These are phyloP conservation scores for Malurus cyaneus DNA, from an alignment of 2,113 vertebrate species.

Conservation along the genomic window DNA sequence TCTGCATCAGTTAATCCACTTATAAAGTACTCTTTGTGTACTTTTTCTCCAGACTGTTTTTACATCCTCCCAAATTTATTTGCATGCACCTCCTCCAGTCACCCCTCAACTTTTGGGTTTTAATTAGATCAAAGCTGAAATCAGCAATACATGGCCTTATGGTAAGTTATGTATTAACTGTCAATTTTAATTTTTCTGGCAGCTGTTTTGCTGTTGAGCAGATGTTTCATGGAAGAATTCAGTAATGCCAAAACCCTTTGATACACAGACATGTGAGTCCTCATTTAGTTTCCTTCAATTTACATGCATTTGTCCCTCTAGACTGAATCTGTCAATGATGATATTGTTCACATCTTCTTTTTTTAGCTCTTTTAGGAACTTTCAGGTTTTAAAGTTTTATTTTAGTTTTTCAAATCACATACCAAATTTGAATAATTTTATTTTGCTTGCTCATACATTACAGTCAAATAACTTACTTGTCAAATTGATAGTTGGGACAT, in stretches of 20 bases:
- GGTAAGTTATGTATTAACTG: background rate
- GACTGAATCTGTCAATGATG: background rate
- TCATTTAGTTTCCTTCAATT: background rate
- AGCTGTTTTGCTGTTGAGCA: background rate
- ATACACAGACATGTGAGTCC: background rate
- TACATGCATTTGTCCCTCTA: background rate
- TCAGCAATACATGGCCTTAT: background rate
- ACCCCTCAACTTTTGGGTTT: background rate
- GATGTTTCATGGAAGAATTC: background rate
- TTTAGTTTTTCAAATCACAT: background rate
- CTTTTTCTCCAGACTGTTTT: background rate
- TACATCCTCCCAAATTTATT: background rate
- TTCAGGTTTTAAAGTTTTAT: background rate
- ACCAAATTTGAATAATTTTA: background rate
- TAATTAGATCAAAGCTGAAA: background rate
- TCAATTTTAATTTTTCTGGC: background rate
- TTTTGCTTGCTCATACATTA: background rate
- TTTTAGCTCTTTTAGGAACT: background rate
- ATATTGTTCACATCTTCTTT: background rate
- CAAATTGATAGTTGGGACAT: background rate
- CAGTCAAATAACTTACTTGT: background rate
- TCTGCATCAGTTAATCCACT: background rate
- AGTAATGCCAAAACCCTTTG: background rate
- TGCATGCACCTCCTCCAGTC: accelerated
- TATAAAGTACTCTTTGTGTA: background rate